These are phyloP conservation scores for Sympetrum striolatum DNA, from an alignment of 2,888 invertebrate genomes.

Conservation along the genomic window DNA sequence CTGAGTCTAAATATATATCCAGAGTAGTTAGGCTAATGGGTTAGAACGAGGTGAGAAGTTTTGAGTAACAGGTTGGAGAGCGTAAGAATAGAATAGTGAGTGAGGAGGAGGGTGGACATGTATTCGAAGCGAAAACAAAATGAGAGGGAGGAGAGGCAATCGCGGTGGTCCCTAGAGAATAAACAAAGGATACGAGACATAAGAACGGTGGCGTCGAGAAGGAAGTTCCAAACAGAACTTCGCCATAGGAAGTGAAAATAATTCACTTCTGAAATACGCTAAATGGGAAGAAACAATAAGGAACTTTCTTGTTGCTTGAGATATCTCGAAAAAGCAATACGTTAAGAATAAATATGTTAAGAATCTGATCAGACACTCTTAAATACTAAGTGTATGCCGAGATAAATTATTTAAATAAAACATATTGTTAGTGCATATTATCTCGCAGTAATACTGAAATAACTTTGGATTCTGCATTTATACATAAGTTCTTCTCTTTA, in stretches of 20 bases:
- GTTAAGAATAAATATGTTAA: too few relatives aligned
- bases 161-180: neutral
- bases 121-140: neutral
- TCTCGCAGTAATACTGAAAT: too few relatives aligned
- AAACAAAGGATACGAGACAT: neutral
- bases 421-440: too few relatives aligned
- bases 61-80: conserved; percentile 20
- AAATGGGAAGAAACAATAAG: neutral
- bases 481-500: too few relatives aligned
- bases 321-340: too few relatives aligned
- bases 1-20: neutral
- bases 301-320: neutral
- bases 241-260: too few relatives aligned
- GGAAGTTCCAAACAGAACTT: neutral
- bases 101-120: neutral
- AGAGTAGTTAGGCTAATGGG: neutral
- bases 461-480: too few relatives aligned
- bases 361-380: too few relatives aligned
- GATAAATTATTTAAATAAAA: too few relatives aligned
- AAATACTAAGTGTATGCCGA: too few relatives aligned
- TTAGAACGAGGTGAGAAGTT: neutral
- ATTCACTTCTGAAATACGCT: neutral
- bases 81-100: neutral
- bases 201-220: neutral
- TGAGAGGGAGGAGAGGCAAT: neutral